A percentile compares a stretch with the other conserved stretches of the same genome.
Evolutionary conservation across 1,140 invertebrate genomes (phyloP).

Genomic region (Lepidurus couesii): DNA sequence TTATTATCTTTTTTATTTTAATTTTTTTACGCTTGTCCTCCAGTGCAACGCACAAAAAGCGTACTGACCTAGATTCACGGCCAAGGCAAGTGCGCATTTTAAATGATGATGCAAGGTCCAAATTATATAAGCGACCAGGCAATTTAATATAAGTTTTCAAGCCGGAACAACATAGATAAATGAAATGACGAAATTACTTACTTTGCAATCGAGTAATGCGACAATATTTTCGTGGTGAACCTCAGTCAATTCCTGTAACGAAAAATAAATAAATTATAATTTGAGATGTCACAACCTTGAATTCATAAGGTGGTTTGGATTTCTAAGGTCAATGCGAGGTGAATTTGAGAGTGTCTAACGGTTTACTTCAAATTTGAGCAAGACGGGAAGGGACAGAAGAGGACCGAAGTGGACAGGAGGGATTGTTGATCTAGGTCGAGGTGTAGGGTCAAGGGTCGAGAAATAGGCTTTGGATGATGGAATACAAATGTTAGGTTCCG

Average conservation of each 20-base stretch:
- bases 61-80: background rate
- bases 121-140: background rate
- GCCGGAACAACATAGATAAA: constrained; percentile 26
- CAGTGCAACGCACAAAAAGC: background rate
- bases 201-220: constrained; percentile 89
- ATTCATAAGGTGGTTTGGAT: constrained; percentile 22
- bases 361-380: background rate
- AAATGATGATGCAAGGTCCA: background rate
- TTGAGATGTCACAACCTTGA: background rate
- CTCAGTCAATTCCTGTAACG: constrained; percentile 79
- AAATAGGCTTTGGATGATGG: background rate
- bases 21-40: background rate
- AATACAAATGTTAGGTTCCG: background rate
- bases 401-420: background rate
- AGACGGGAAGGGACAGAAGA: no score
- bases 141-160: background rate
- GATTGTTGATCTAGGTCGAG: background rate
- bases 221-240: constrained; percentile 98
- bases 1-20: no score
- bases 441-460: constrained; percentile 3
- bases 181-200: constrained; percentile 40
- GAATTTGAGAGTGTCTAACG: background rate
- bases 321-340: background rate
- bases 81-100: background rate
- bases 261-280: constrained; percentile 34